Evolutionary conservation across 2,888 invertebrate genomes (phyloP).

Genomic region (Plagodis pulveraria): DNA sequence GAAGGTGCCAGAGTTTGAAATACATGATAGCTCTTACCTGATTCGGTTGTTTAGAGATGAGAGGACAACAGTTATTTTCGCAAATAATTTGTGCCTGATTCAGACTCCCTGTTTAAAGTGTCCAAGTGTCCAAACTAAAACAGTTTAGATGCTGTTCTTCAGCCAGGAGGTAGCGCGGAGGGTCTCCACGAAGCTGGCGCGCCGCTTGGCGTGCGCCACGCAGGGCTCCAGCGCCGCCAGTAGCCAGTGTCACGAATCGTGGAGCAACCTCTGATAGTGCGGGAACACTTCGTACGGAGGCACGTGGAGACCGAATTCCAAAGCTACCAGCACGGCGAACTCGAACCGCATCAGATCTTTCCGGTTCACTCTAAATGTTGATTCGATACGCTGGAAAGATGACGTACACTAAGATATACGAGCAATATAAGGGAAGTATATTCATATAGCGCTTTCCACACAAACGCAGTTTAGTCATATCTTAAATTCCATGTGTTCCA

Average conservation of each 20-base stretch:
- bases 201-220: constrained; percentile 53
- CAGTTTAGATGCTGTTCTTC: constrained; percentile 19
- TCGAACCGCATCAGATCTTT: constrained; percentile 96
- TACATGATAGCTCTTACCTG: too few species aligned
- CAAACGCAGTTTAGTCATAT: too few species aligned
- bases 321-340: constrained; percentile 96
- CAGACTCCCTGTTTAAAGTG: too few species aligned
- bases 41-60: too few species aligned
- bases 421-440: too few species aligned
- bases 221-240: constrained; percentile 58
- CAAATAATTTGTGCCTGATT: too few species aligned
- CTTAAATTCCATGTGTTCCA: too few species aligned
- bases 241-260: constrained; percentile 92
- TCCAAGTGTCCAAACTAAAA: too few species aligned
- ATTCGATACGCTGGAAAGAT: constrained; percentile 91
- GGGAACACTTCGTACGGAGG: constrained; percentile 96
- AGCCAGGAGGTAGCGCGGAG: constrained; percentile 61
- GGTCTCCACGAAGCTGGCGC: constrained; percentile 70
- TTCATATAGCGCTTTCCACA: too few species aligned
- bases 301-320: constrained; percentile 97
- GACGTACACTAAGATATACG: background rate
- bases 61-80: too few species aligned
- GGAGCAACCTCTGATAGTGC: constrained; percentile 96
- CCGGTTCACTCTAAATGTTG: constrained; percentile 94
- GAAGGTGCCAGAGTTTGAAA: too few species aligned